These are phyloP conservation scores for Catocala fraxini DNA, from an alignment of 2,888 invertebrate genomes.

Conservation along the genomic window DNA sequence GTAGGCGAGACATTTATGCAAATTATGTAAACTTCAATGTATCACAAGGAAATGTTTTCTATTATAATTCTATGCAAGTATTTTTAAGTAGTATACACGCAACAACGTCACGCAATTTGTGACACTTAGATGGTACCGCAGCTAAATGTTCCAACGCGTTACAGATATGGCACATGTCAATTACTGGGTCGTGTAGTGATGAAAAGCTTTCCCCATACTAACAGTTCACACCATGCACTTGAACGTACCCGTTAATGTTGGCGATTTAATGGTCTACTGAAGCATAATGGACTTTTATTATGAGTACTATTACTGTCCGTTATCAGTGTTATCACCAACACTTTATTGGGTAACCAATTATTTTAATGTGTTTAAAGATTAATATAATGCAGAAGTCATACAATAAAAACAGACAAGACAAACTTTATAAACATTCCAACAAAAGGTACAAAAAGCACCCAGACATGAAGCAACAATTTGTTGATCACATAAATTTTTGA, in stretches of 20 bases:
- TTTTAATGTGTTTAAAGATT: too few relatives aligned
- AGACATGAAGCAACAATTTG: too few relatives aligned
- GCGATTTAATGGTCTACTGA: slow-evolving; percentile 48
- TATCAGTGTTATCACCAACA: background rate
- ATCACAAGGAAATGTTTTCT: too few relatives aligned
- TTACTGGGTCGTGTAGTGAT: slow-evolving; percentile 52
- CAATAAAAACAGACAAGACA: too few relatives aligned
- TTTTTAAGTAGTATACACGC: background rate
- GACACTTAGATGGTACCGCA: background rate
- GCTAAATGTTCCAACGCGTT: slow-evolving; percentile 35
- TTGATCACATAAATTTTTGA: too few relatives aligned
- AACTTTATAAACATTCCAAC: background rate
- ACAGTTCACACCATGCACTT: slow-evolving; percentile 43
- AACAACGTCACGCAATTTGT: slow-evolving; percentile 1
- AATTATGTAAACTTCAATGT: too few relatives aligned
- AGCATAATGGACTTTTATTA: slow-evolving; percentile 31
- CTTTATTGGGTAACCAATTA: background rate
- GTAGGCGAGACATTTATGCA: too few relatives aligned
- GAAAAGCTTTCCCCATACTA: slow-evolving; percentile 46
- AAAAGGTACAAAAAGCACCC: too few relatives aligned
- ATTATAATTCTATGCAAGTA: too few relatives aligned
- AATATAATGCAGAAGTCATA: too few relatives aligned
- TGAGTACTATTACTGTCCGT: slow-evolving; percentile 14
- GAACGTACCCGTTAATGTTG: slow-evolving; percentile 37
- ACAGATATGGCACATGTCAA: slow-evolving; percentile 51